These are phyloP conservation scores for Malurus leucopterus DNA, from an alignment of 2,797 vertebrate species.

Conservation along the genomic window DNA sequence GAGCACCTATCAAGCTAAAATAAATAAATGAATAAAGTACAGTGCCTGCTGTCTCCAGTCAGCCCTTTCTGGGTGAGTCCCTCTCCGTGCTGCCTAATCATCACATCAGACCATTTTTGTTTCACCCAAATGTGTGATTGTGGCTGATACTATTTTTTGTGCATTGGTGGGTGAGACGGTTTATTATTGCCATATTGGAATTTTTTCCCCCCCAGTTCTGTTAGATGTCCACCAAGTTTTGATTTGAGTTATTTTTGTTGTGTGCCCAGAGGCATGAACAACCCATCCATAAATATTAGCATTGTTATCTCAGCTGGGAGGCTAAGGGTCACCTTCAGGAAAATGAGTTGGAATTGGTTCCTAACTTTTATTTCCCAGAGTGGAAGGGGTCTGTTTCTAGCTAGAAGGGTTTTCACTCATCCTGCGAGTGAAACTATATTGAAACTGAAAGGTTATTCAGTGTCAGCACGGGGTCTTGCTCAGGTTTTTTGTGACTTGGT, in stretches of 20 bases:
- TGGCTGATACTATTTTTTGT: neutral
- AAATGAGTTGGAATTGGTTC: constrained; percentile 38
- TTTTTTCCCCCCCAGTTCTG: neutral
- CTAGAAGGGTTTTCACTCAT: constrained; percentile 18
- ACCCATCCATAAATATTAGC: constrained; percentile 49
- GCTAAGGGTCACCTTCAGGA: constrained; percentile 47
- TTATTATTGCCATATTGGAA: neutral
- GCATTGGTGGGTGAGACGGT: neutral
- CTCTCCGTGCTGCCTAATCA: neutral
- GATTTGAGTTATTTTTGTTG: constrained; percentile 47
- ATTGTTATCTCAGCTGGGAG: constrained; percentile 60
- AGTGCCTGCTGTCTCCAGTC: neutral
- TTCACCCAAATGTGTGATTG: neutral
- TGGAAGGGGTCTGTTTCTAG: neutral
- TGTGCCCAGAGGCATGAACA: constrained; percentile 40
- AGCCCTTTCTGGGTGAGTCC: neutral
- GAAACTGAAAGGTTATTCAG: neutral
- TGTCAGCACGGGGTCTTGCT: neutral
- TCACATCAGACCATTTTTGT: neutral
- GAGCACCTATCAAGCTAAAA: neutral
- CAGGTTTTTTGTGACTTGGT: neutral
- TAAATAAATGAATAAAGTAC: neutral
- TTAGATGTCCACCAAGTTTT: constrained; percentile 30
- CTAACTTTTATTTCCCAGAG: constrained; percentile 43
- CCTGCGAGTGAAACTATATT: neutral